These are phyloP conservation scores for Eristalis intricaria DNA, from an alignment of 2,888 invertebrate species.

Conservation along the genomic window DNA sequence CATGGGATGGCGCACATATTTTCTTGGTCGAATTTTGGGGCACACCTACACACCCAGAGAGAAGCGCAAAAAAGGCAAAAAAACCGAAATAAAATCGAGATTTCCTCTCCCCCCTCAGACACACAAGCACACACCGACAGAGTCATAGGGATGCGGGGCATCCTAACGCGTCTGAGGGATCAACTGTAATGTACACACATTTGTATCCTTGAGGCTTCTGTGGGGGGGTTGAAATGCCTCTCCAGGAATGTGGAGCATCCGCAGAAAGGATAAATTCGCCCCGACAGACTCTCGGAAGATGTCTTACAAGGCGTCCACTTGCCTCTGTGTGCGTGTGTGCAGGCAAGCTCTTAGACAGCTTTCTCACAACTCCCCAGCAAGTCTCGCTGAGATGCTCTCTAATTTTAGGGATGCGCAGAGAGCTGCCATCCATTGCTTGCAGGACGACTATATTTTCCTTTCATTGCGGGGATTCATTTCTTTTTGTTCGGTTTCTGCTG, in stretches of 20 bases:
- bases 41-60: slow-evolving; percentile 62
- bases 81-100: slow-evolving; percentile 64
- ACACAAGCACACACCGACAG: slow-evolving; percentile 8
- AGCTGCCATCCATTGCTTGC: slow-evolving; percentile 31
- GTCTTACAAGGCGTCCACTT: slow-evolving; percentile 59
- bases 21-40: slow-evolving; percentile 64
- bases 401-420: slow-evolving; percentile 68
- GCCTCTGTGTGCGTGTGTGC: slow-evolving; percentile 32
- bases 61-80: slow-evolving; percentile 23
- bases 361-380: slow-evolving; percentile 53
- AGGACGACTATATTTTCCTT: slow-evolving; percentile 56
- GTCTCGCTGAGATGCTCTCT: slow-evolving; percentile 52
- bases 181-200: slow-evolving; percentile 49
- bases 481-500: not conserved
- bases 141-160: not conserved
- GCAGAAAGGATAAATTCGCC: slow-evolving; percentile 45
- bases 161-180: slow-evolving; percentile 13
- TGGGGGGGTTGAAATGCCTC: slow-evolving; percentile 44
- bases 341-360: slow-evolving; percentile 44
- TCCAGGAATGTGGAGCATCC: slow-evolving; percentile 65
- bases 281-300: slow-evolving; percentile 2
- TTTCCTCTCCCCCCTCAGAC: slow-evolving; percentile 46
- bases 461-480: slow-evolving; percentile 47
- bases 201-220: slow-evolving; percentile 50
- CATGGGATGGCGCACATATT: slow-evolving; percentile 60